These are phyloP conservation scores for Penaeus indicus DNA, from an alignment of 1,140 invertebrate species.

Conservation along the genomic window DNA sequence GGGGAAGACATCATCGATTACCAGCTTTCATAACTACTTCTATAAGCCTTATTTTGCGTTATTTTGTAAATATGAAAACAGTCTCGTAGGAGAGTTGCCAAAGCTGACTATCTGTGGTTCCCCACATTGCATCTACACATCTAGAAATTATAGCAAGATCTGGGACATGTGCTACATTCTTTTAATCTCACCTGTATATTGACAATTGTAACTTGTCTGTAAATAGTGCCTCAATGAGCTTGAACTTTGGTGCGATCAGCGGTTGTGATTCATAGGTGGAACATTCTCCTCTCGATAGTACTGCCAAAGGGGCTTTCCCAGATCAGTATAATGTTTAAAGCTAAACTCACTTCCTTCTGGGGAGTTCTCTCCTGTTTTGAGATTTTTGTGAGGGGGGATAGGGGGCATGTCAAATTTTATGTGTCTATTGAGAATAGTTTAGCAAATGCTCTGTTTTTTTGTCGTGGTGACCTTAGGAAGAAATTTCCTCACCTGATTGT, in stretches of 20 bases:
- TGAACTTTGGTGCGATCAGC: slow-evolving; percentile 50
- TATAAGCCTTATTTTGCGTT: slow-evolving; percentile 25
- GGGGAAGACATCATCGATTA: slow-evolving; percentile 5
- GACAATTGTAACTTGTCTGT: slow-evolving; percentile 35
- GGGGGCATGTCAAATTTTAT: too few species aligned
- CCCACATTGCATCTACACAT: too few species aligned
- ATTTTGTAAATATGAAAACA: slow-evolving; percentile 19
- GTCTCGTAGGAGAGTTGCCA: slow-evolving; percentile 1
- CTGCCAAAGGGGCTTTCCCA: slow-evolving; percentile 35
- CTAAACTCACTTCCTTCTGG: too few species aligned
- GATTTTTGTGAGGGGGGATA: too few species aligned
- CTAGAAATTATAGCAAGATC: background rate
- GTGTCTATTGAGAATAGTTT: too few species aligned
- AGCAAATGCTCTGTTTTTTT: too few species aligned
- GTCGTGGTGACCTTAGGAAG: too few species aligned
- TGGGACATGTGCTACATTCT: background rate
- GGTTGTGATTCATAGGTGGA: slow-evolving; percentile 47
- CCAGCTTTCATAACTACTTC: slow-evolving; percentile 9
- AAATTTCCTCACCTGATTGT: too few species aligned
- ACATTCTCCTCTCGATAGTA: slow-evolving; percentile 11
- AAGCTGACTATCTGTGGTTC: slow-evolving; percentile 17
- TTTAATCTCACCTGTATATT: background rate
- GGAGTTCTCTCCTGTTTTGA: too few species aligned
- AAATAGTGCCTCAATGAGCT: slow-evolving; percentile 60
- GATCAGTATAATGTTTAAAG: too few species aligned